Conservation (phyloP, 2,888 invertebrate genomes). For the Dendrolimus houi region DNA sequence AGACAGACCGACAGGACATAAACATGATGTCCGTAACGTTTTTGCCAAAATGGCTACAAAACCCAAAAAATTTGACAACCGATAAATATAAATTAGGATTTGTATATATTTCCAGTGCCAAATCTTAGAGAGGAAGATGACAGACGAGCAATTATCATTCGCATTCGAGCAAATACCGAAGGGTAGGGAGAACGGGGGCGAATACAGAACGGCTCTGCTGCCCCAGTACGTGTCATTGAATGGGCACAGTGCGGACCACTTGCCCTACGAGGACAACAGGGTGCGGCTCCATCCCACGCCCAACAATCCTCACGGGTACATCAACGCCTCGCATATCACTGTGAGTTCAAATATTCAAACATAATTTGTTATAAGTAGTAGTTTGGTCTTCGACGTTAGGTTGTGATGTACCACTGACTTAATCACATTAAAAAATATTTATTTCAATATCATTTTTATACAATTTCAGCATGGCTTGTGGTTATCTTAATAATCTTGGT, state of each 20-base stretch:
- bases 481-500: too few species aligned
- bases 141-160: constrained; percentile 84
- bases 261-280: constrained; percentile 94
- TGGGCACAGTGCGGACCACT: constrained; percentile 79
- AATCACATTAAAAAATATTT: too few species aligned
- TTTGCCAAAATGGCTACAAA: too few species aligned
- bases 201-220: constrained; percentile 82
- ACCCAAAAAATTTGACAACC: too few species aligned
- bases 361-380: too few species aligned
- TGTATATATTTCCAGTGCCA: constrained; percentile 41
- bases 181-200: constrained; percentile 81
- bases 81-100: too few species aligned
- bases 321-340: constrained; percentile 94
- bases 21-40: too few species aligned
- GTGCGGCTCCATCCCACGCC: constrained; percentile 88
- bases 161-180: constrained; percentile 92
- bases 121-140: constrained; percentile 72
- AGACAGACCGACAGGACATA: too few species aligned
- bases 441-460: too few species aligned
- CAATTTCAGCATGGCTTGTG: too few species aligned
- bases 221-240: constrained; percentile 80
- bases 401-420: too few species aligned
- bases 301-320: constrained; percentile 91
- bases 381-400: too few species aligned
- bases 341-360: constrained; percentile 54